These are phyloP conservation scores for Cydia strobilella DNA, from an alignment of 1,140 invertebrate species.

Conservation along the genomic window DNA sequence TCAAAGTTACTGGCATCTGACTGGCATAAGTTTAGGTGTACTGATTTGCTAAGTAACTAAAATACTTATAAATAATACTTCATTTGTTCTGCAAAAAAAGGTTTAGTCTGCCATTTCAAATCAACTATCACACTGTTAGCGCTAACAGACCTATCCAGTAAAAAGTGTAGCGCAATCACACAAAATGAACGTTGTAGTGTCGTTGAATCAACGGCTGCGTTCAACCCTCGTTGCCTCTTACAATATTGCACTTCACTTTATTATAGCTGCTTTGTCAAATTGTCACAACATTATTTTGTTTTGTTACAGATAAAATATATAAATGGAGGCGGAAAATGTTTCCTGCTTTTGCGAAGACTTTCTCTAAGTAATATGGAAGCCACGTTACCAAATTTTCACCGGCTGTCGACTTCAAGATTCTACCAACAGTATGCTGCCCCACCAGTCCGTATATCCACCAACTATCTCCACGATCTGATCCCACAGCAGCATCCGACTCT, in stretches of 20 bases:
- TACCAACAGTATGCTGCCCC: constrained; percentile 72
- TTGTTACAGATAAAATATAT: constrained; percentile 54
- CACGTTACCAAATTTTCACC: constrained; percentile 68
- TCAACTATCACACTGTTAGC: neutral
- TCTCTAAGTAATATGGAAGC: constrained; percentile 64
- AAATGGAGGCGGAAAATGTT: constrained; percentile 34
- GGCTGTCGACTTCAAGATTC: constrained; percentile 63
- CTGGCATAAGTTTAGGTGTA: no score
- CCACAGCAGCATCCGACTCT: constrained; percentile 70
- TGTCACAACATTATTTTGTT: constrained; percentile 36
- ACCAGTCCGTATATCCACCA: constrained; percentile 60
- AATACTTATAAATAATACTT: neutral
- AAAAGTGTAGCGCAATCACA: constrained; percentile 58
- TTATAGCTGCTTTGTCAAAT: constrained; percentile 36
- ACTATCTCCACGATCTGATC: constrained; percentile 69
- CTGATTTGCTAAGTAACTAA: neutral
- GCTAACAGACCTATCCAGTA: constrained; percentile 49
- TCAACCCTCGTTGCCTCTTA: neutral
- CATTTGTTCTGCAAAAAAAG: neutral
- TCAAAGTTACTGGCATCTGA: no score
- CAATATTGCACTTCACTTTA: constrained; percentile 41
- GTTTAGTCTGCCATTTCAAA: neutral
- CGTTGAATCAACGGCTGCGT: constrained; percentile 45
- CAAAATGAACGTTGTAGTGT: constrained; percentile 59
- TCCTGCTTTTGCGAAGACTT: constrained; percentile 23